Evolutionary conservation across 2,113 vertebrate species (phyloP).

Genomic region (Oryctolagus cuniculus): mOryCun1.1 NC_091443.1:21378001-21378500

Average conservation of each 20-base stretch:
- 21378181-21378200: not conserved
- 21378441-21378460: not conserved
- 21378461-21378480: slow-evolving; percentile 20
- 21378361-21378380: not conserved
- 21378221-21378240: too few relatives aligned
- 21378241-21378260: too few relatives aligned
- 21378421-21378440: not conserved
- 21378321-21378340: not conserved
- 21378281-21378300: not conserved
- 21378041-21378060: not conserved
- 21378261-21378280: not conserved
- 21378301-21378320: not conserved
- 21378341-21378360: not conserved
- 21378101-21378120: not conserved
- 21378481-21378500: not conserved
- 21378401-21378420: not conserved
- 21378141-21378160: not conserved
- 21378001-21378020: not conserved
- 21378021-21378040: not conserved
- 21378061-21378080: not conserved
- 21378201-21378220: not conserved
- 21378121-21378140: not conserved
- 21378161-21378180: not conserved
- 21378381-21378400: slow-evolving; percentile 1
- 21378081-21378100: not conserved